These are phyloP conservation scores for Drosophila hamatofila DNA, from an alignment of 2,888 invertebrate genomes.

Conservation along the genomic window DNA sequence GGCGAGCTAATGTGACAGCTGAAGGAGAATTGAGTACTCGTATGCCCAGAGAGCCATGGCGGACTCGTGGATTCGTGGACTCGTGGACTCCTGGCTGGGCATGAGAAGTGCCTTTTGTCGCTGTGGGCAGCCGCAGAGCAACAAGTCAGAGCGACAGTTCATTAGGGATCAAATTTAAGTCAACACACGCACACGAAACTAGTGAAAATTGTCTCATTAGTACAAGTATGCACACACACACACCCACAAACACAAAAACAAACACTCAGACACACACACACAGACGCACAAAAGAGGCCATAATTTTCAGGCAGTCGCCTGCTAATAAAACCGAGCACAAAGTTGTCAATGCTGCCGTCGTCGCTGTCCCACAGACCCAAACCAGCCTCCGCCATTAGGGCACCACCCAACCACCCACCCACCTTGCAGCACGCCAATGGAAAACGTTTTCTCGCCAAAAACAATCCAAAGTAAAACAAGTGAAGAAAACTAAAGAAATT, in stretches of 20 bases:
- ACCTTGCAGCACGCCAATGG: not conserved
- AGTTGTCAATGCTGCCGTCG: slow-evolving; percentile 48
- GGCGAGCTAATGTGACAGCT: slow-evolving; percentile 55
- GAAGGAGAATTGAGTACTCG: slow-evolving; percentile 50
- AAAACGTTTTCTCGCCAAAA: slow-evolving; percentile 27
- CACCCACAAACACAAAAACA: slow-evolving; percentile 13
- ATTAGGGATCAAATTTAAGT: slow-evolving; percentile 75
- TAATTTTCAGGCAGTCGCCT: slow-evolving; percentile 55
- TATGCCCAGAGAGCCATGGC: slow-evolving; percentile 8
- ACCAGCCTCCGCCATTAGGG: not conserved
- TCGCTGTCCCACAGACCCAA: slow-evolving; percentile 19
- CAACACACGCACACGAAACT: slow-evolving; percentile 58
- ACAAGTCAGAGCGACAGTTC: slow-evolving; percentile 75
- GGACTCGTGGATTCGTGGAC: not conserved
- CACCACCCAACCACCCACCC: not conserved
- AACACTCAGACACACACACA: slow-evolving; percentile 10
- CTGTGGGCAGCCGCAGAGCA: slow-evolving; percentile 56
- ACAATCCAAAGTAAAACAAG: slow-evolving; percentile 33
- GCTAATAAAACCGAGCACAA: slow-evolving; percentile 68
- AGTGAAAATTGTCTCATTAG: slow-evolving; percentile 79
- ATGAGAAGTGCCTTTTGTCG: slow-evolving; percentile 20
- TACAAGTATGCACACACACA: slow-evolving; percentile 35
- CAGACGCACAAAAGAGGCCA: slow-evolving; percentile 23
- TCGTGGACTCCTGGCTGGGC: slow-evolving; percentile 5
- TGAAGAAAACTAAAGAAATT: slow-evolving; percentile 40